phyloP scores from a whole-genome alignment of 1,140 invertebrate species.

The Ceratitis capitata region DNA sequence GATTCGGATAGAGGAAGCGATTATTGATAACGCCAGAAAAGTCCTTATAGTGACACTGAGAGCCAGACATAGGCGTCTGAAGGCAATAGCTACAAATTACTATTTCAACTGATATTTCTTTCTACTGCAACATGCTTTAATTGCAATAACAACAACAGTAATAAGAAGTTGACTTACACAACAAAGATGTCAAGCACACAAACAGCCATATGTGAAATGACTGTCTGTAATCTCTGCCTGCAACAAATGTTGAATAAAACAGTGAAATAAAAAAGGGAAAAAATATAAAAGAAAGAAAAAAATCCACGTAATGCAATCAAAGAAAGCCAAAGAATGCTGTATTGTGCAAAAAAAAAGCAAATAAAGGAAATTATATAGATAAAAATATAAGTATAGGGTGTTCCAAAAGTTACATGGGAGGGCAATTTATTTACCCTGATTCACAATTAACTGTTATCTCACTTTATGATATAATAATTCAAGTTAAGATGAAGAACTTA shows the following conservation, averaged over 20 bases:
- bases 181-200: slow-evolving; percentile 7
- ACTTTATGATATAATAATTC: too few relatives aligned
- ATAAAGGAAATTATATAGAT: background rate
- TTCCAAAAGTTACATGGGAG: too few relatives aligned
- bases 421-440: too few relatives aligned
- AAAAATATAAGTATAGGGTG: background rate
- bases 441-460: too few relatives aligned
- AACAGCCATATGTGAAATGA: background rate
- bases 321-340: slow-evolving; percentile 2
- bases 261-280: too few relatives aligned
- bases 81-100: background rate
- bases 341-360: background rate
- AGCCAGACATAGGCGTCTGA: background rate
- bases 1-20: too few relatives aligned
- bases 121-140: background rate
- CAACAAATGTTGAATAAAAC: background rate
- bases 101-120: background rate
- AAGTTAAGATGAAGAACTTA: too few relatives aligned
- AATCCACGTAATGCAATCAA: background rate
- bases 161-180: background rate
- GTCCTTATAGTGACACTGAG: too few relatives aligned
- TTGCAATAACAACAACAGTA: background rate
- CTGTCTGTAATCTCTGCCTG: background rate
- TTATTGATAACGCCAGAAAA: too few relatives aligned
- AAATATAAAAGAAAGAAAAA: background rate